These are phyloP conservation scores for Montipora foliosa DNA, from an alignment of 64 coral and sea anemone genomes.

Conservation along the genomic window DNA sequence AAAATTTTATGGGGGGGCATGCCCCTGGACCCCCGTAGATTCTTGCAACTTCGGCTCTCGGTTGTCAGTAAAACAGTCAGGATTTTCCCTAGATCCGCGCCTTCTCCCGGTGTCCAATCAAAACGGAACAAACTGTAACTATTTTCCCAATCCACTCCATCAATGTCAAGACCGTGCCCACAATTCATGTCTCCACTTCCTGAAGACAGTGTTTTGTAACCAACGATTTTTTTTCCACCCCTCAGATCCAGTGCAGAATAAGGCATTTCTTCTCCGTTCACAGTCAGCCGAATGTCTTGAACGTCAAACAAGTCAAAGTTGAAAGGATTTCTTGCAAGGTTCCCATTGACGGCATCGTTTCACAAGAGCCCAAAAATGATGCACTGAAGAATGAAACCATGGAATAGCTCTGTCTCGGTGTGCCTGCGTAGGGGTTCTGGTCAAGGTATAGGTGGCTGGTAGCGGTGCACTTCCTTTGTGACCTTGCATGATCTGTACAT, in stretches of 20 bases:
- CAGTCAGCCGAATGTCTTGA: slow-evolving; percentile 1
- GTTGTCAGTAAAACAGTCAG: not conserved
- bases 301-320: slow-evolving; percentile 36
- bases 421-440: not conserved
- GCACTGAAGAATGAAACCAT: slow-evolving; percentile 24
- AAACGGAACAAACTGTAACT: no score
- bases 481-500: no score
- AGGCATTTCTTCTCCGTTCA: slow-evolving; percentile 31
- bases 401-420: not conserved
- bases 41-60: not conserved
- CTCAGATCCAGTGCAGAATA: not conserved
- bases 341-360: slow-evolving; percentile 14
- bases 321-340: slow-evolving; percentile 30
- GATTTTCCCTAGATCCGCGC: not conserved
- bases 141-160: no score
- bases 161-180: slow-evolving; percentile 16
- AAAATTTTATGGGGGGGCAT: slow-evolving; percentile 62
- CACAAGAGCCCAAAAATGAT: slow-evolving; percentile 29
- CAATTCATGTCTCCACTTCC: slow-evolving; percentile 47
- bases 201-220: slow-evolving; percentile 30
- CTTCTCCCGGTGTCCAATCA: no score
- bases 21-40: not conserved
- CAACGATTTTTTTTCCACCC: slow-evolving; percentile 4
- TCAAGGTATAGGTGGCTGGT: no score
- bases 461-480: no score